Evolutionary conservation across 2,113 vertebrate species (phyloP).

Genomic region (Machaerirhynchus nigripectus): DNA sequence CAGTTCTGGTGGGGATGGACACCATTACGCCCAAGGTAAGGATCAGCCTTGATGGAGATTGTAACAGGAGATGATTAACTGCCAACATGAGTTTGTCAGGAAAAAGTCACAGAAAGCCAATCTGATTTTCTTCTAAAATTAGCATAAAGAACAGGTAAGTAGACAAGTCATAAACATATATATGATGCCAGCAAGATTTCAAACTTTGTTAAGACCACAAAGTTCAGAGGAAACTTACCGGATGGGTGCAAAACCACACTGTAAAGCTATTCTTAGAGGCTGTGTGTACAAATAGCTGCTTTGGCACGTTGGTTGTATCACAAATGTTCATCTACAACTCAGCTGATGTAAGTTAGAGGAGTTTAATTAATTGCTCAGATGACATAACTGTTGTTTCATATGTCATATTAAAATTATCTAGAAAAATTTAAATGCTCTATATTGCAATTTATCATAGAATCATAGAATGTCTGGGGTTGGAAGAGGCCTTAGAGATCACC

Average conservation of each 20-base stretch:
- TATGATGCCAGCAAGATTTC: neutral
- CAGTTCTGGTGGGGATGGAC: neutral
- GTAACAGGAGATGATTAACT: conserved; percentile 5
- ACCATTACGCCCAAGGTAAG: neutral
- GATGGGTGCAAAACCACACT: neutral
- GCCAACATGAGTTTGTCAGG: neutral
- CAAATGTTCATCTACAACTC: neutral
- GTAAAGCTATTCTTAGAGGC: neutral
- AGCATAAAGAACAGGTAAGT: neutral
- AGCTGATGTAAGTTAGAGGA: neutral
- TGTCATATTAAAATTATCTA: neutral
- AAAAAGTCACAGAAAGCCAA: neutral
- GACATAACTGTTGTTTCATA: neutral
- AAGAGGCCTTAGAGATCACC: neutral
- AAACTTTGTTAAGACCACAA: neutral
- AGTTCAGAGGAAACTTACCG: accelerated
- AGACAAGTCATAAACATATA: neutral
- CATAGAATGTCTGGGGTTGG: neutral
- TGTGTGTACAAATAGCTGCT: neutral
- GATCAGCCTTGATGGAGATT: neutral
- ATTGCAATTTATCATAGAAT: neutral
- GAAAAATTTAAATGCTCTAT: neutral
- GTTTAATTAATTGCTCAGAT: neutral
- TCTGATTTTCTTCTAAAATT: neutral
- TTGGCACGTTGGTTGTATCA: neutral